These are phyloP conservation scores for Amblyopsis hoosieri DNA, from an alignment of 2,797 vertebrate genomes.

Conservation along the genomic window DNA sequence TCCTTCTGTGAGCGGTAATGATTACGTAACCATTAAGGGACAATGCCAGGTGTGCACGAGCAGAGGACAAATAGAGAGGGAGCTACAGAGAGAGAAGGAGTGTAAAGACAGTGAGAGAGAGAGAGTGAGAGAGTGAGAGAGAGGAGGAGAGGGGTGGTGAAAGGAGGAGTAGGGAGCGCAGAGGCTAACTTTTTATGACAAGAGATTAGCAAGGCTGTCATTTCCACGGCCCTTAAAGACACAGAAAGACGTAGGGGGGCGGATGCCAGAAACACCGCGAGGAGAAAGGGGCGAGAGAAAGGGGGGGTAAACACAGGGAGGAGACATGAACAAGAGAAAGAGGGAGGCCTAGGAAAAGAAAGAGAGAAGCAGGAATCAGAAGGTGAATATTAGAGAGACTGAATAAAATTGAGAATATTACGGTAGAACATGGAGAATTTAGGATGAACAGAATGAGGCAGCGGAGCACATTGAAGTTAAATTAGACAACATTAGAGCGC, in stretches of 20 bases:
- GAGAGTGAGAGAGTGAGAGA: neutral
- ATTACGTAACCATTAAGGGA: conserved; percentile 14
- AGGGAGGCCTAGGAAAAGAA: neutral
- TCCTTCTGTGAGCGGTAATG: conserved; percentile 10
- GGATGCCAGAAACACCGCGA: neutral
- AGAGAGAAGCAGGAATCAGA: neutral
- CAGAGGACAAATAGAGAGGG: too few species aligned
- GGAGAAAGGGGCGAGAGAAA: neutral
- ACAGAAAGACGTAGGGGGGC: neutral
- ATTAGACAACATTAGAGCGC: neutral
- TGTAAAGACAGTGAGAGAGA: neutral
- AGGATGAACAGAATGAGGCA: neutral
- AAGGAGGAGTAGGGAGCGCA: neutral
- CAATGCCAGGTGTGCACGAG: neutral
- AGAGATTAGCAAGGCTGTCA: conserved; percentile 22
- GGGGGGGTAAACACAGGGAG: neutral
- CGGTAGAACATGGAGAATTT: neutral
- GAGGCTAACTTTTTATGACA: conserved; percentile 16
- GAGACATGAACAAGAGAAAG: neutral
- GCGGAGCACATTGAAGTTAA: neutral
- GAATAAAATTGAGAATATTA: too few species aligned
- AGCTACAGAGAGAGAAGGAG: too few species aligned
- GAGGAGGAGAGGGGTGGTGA: neutral
- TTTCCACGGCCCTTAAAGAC: conserved; percentile 12
- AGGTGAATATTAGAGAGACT: neutral